A percentile compares a stretch with the other conserved stretches of the same genome.
These are phyloP conservation scores for Xestia rhomboidea DNA, from an alignment of 2,888 invertebrate species.

Conservation along the genomic window DNA sequence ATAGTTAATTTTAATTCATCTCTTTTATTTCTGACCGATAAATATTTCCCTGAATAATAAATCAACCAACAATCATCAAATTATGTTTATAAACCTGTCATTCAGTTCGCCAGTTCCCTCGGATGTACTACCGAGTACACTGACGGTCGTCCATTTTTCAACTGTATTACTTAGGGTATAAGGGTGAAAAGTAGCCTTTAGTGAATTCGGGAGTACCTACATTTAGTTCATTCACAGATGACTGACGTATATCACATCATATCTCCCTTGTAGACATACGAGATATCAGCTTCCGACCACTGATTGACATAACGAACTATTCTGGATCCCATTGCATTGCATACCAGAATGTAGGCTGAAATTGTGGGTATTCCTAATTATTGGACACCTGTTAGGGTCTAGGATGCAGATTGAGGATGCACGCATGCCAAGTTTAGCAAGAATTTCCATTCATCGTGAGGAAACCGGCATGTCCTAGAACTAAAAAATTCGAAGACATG, in stretches of 20 bases:
- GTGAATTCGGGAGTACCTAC: not conserved
- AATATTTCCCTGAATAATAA: not conserved
- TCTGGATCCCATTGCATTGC: not conserved
- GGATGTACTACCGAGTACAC: not conserved
- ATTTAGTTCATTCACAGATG: not conserved
- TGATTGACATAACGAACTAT: constrained; percentile 36
- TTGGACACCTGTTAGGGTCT: constrained; percentile 11
- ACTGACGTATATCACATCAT: constrained; percentile 26
- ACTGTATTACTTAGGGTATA: not conserved
- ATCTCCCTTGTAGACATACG: not conserved
- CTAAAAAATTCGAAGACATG: too few species aligned
- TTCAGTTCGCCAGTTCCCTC: not conserved
- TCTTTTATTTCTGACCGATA: not conserved
- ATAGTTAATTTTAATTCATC: not conserved
- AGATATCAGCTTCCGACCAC: constrained; percentile 5
- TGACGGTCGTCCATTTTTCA: not conserved
- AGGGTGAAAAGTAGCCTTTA: not conserved
- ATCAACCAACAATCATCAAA: not conserved
- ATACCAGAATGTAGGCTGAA: constrained; percentile 30
- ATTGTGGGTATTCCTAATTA: constrained; percentile 34
- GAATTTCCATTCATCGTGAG: not conserved
- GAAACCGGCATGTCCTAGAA: too few species aligned
- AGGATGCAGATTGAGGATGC: not conserved
- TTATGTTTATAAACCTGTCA: not conserved
- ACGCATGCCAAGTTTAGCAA: not conserved